Base-by-base conservation (phyloP, 2,797 vertebrate species). In the Artibeus lituratus region DNA sequence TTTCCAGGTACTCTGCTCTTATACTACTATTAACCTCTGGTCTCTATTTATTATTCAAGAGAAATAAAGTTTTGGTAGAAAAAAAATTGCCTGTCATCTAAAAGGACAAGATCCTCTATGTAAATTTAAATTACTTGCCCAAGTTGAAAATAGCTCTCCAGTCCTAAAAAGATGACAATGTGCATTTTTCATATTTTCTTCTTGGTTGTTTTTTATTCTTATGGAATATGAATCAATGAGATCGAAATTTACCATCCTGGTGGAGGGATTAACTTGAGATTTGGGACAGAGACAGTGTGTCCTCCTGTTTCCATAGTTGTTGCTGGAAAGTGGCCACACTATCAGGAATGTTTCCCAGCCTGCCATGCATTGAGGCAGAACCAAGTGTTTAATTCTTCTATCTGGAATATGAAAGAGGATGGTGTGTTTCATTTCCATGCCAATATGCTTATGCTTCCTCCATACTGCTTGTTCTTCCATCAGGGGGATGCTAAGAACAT, bases 1-100 rank as follows among this genome's bases (percentile, higher is more conserved):
- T 98, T 98, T 95, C 96, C 93, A 98, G 94, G 94, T 97, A 93
- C 76, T 98, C 82, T 96, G 39, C 78, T 97, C 95, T 98, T 96
- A 94, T 88, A 87, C 49, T 96, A 95, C 90, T 96, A 98, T 98
- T 98, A 98, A 98, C 98, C 94, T 84, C n/a, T 96, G 94, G 96
- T 97, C 95, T 95, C 91, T 97, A 97, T 98, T 98, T 98, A 98
- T 98, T 98, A 98, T 98, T 98, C 98, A 98, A 96, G 70, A 78
- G 77, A 98, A 98, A 98, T 98, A 97, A 98, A 97, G 89, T 98
- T 97, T 98, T 0, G 1, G 42, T 96, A 94, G 92, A 35, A 93
- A 95, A 95, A 95, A 98, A 97, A 97, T 97, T 98, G 86, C 59
- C 98, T 98, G 97, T 98, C 98, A 98, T 83, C 94, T 94, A 96